phyloP scores from a whole-genome alignment of 2,888 invertebrate species.

The Luffia ferchaultella region DNA sequence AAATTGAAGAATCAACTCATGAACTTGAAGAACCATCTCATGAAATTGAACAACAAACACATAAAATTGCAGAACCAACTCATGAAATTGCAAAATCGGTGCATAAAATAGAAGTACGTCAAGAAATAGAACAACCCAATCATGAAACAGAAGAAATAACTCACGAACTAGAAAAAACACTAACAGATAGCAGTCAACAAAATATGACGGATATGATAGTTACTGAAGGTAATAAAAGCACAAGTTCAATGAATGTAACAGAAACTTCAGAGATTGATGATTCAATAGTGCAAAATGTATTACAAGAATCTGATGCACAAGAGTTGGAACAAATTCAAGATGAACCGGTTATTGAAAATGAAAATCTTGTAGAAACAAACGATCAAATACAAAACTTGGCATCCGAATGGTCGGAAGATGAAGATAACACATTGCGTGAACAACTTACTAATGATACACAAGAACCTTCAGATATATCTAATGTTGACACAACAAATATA shows the following conservation, averaged over 20 bases:
- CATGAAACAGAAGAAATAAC: too few species aligned
- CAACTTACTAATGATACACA: not conserved
- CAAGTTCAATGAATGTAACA: not conserved
- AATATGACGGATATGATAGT: not conserved
- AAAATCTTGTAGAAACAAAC: conserved; percentile 12
- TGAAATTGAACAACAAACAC: not conserved
- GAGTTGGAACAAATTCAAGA: not conserved
- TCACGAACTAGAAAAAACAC: too few species aligned
- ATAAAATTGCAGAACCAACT: not conserved
- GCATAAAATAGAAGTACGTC: not conserved
- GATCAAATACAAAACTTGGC: conserved; percentile 33
- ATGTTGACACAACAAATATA: conserved; percentile 4
- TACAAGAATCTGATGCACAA: not conserved
- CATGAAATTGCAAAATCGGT: not conserved
- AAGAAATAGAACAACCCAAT: too few species aligned
- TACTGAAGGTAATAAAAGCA: not conserved
- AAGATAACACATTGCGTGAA: conserved; percentile 21
- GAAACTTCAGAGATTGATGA: not conserved
- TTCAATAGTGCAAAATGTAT: not conserved
- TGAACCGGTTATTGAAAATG: conserved; percentile 15
- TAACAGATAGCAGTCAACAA: too few species aligned
- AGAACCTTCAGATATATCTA: not conserved
- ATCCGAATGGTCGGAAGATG: conserved; percentile 50
- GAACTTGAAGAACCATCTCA: not conserved
- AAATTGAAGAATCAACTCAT: not conserved